phyloP scores from a whole-genome alignment of 2,113 vertebrate species.

The Centrocercus urophasianus region DNA sequence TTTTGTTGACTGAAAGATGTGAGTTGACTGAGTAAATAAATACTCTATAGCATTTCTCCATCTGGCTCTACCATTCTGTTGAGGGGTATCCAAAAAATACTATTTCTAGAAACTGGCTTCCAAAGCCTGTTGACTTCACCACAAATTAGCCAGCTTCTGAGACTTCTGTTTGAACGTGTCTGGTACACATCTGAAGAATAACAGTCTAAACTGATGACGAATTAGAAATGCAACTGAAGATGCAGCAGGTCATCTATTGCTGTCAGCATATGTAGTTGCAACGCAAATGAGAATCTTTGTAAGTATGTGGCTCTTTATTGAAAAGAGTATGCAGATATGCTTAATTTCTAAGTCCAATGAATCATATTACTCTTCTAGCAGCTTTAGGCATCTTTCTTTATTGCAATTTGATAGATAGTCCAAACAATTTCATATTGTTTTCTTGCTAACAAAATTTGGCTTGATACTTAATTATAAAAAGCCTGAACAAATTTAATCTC shows the following conservation, averaged over 20 bases:
- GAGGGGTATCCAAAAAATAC: background rate
- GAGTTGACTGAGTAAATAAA: background rate
- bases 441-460: background rate
- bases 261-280: background rate
- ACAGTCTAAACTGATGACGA: background rate
- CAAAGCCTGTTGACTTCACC: background rate
- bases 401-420: background rate
- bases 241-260: background rate
- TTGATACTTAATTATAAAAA: slow-evolving; percentile 10
- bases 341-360: slow-evolving; percentile 3
- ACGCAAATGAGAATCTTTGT: background rate
- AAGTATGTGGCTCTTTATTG: background rate
- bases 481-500: background rate
- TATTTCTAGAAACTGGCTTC: background rate
- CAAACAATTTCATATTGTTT: background rate
- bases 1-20: background rate
- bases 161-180: background rate
- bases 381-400: background rate
- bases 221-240: slow-evolving; percentile 35
- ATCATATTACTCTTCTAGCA: background rate
- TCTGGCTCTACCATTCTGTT: background rate
- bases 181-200: background rate
- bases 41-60: background rate
- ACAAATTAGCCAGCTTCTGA: background rate
- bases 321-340: slow-evolving; percentile 6